Evolutionary conservation across 2,888 invertebrate genomes (phyloP).

Genomic region (Aphodius sticticus): DNA sequence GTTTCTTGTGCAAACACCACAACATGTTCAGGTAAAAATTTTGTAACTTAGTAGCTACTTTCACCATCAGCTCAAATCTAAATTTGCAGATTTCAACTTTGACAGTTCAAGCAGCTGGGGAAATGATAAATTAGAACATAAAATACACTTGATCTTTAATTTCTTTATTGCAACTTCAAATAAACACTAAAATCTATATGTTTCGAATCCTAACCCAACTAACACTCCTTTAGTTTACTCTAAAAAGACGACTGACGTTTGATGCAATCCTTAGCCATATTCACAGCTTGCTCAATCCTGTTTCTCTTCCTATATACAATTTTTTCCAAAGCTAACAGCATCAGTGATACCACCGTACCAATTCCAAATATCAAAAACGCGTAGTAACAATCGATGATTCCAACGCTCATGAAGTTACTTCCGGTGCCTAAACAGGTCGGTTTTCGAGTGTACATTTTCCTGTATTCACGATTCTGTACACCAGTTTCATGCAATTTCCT

Average conservation of each 20-base stretch:
- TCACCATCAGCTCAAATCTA: not conserved
- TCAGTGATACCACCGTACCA: constrained; percentile 27
- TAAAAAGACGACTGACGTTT: not conserved
- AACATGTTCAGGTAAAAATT: constrained; percentile 6
- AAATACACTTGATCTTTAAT: no score
- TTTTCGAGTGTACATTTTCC: constrained; percentile 62
- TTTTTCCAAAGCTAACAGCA: constrained; percentile 17
- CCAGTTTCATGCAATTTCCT: constrained; percentile 65
- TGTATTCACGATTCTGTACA: constrained; percentile 61
- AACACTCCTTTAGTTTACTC: no score
- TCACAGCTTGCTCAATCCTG: not conserved
- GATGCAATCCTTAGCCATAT: not conserved
- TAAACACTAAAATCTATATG: no score
- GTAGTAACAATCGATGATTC: constrained; percentile 63
- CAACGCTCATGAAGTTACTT: constrained; percentile 66
- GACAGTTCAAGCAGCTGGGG: not conserved
- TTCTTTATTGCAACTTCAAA: no score
- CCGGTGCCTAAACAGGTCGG: constrained; percentile 64
- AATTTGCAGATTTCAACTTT: not conserved
- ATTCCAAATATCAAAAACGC: constrained; percentile 48
- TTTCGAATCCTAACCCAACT: no score
- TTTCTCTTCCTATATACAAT: not conserved
- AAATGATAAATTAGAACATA: not conserved
- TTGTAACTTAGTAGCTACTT: no score
- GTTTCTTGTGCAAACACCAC: not conserved